Evolutionary conservation across 2,888 invertebrate species (phyloP), one percentile per base, ranked within the genome.

Genomic region (Pocota personata): DNA sequence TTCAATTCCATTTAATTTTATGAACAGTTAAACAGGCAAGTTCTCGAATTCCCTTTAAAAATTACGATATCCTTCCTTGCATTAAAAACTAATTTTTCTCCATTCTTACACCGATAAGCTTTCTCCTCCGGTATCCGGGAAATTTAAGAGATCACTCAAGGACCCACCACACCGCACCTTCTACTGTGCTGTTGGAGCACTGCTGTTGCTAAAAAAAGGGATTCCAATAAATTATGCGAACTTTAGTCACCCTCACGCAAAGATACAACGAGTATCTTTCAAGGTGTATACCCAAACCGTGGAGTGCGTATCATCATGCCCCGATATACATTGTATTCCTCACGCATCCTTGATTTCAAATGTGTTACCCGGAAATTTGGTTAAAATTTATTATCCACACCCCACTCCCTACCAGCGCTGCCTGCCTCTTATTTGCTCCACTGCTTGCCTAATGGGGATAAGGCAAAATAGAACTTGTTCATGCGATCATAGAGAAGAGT

Each of bases 401-500:
- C 40, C 21, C 32, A 66, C 52, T 40, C 43, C 58, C 52, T 50
- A 27, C n/a, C 8, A 1, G 12, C 8, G 21, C 52, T 27, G 35
- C 27, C 46, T 66, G 60, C 4, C 32, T 60, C 71, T 69, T 69
- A 79, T 73, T 73, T 78, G 78, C 78, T 73, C 52, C 55, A 79
- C 30, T 69, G 80, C 69, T 48, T 40, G 69, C 37, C 66, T 79
- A 76, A 82, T 76, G 82, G 82, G 80, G 40, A 82, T 86, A 72
- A 55, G 72, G 67, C 72, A 71, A 72, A 86, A 76, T 77, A 72
- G 76, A 82, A 82, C 60, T 82, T 76, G 55, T 77, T 86, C 86
- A 77, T 72, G 82, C 80, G 86, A 82, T 86, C 86, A 86, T 67
- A 76, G 76, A 67, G 76, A 76, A 71, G 84, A 86, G 76, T 86